Evolutionary conservation across 2,113 vertebrate species (phyloP), one percentile per base, ranked within the genome.

Genomic region (Scortum barcoo): DNA sequence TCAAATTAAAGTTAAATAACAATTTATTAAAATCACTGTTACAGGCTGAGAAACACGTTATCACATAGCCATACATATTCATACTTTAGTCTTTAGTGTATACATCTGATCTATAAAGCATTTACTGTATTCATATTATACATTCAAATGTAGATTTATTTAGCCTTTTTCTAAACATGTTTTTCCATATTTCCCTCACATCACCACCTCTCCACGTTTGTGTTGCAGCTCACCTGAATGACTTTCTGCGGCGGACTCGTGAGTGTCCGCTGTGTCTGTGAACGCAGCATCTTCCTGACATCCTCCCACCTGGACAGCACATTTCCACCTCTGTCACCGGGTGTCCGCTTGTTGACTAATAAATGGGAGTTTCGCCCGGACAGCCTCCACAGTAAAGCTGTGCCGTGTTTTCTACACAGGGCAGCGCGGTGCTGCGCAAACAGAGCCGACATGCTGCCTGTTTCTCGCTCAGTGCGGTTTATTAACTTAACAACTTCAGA

Each of bases 371-470:
- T 88, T 51, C 78, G 87, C 19, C 72, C 80, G 0, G 88, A 72
- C 10, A 90, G 58, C 4, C 81, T 65, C 90, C 82, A 88, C 2
- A 90, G 7, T 2, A 84, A 50, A 7, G 78, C 38, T 33, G 54
- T 42, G 2, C 68, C 78, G 48, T 83, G 51, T 28, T 88, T 92
- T 44, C 84, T 90, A 33, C 92, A 84, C n/a, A 86, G 68, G 6
- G 61, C 89, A 51, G 79, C 81, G 3, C 79, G 73, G 1, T 90
- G 85, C 62, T 69, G 90, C 71, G 89, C 80, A 53, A 93, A 85
- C 72, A 92, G 57, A 13, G 93, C 92, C 24, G 92, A 90, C 95
- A 96, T 96, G 6, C 7, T 83, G 24, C 20, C 60, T 30, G 20
- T 26, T 48, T 48, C 3, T 40, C 22, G 56, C 10, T 24, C 0